These are phyloP conservation scores for Tautogolabrus adspersus DNA, from an alignment of 2,113 vertebrate genomes.

Conservation along the genomic window DNA sequence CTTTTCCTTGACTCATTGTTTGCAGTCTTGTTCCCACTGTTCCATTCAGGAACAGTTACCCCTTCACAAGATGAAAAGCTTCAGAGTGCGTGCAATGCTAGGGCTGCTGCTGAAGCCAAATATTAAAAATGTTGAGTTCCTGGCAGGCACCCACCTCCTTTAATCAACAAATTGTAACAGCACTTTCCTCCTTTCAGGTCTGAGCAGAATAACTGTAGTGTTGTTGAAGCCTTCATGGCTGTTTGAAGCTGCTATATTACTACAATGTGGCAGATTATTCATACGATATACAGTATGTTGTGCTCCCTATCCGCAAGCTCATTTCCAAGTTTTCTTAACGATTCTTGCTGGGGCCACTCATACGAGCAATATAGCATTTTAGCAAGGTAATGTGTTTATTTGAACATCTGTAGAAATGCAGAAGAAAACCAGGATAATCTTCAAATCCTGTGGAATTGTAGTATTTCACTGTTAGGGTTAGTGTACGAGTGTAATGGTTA, in stretches of 20 bases:
- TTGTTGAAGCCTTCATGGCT: slow-evolving; percentile 7
- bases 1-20: slow-evolving; percentile 48
- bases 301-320: not conserved
- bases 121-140: slow-evolving; percentile 61
- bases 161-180: slow-evolving; percentile 60
- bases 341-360: not conserved
- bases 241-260: slow-evolving; percentile 39
- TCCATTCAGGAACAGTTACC: slow-evolving; percentile 44
- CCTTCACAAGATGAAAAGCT: slow-evolving; percentile 68
- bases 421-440: slow-evolving; percentile 26
- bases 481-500: too few species aligned
- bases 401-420: slow-evolving; percentile 25
- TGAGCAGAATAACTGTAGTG: slow-evolving; percentile 20
- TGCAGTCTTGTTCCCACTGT: slow-evolving; percentile 32
- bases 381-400: slow-evolving; percentile 16
- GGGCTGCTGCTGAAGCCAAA: slow-evolving; percentile 55
- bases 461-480: slow-evolving; percentile 10
- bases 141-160: slow-evolving; percentile 66
- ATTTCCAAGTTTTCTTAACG: not conserved
- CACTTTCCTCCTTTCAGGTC: slow-evolving; percentile 19
- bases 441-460: slow-evolving; percentile 27
- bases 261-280: slow-evolving; percentile 1
- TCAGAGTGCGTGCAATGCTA: slow-evolving; percentile 45
- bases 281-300: not conserved
- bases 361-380: slow-evolving; percentile 3